Evolutionary conservation across 1,140 invertebrate genomes (phyloP).

Genomic region (Bombyx mori): DNA sequence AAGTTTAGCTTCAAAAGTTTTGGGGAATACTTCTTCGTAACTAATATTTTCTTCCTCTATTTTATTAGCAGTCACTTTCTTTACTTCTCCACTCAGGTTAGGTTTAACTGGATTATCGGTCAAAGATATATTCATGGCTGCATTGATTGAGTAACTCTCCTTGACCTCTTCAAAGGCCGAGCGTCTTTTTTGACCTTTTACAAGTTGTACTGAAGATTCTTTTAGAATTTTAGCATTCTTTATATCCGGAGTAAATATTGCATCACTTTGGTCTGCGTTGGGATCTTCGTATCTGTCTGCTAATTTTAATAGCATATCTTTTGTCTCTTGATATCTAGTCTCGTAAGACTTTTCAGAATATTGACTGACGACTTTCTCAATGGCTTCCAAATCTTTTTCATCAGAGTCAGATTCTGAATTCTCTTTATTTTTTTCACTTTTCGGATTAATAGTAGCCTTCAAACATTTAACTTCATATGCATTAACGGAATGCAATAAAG

Average conservation of each 20-base stretch:
- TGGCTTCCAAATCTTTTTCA: constrained; percentile 50
- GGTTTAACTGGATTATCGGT: constrained; percentile 38
- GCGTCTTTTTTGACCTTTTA: constrained; percentile 26
- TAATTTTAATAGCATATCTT: constrained; percentile 46
- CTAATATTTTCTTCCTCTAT: constrained; percentile 8
- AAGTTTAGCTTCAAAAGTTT: constrained; percentile 43
- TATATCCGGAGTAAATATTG: constrained; percentile 13
- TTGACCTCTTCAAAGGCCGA: constrained; percentile 37
- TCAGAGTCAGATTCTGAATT: constrained; percentile 19
- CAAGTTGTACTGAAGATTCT: constrained; percentile 40
- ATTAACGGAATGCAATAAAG: constrained; percentile 36
- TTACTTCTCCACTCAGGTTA: constrained; percentile 22
- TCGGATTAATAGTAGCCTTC: constrained; percentile 8
- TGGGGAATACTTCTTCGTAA: constrained; percentile 27
- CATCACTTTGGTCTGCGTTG: constrained; percentile 10
- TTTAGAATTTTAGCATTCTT: constrained; percentile 35
- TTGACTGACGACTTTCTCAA: constrained; percentile 55
- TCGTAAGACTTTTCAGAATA: constrained; percentile 57
- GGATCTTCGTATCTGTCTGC: constrained; percentile 50
- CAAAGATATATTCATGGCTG: constrained; percentile 49
- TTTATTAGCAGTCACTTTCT: constrained; percentile 3
- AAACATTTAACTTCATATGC: constrained; percentile 25
- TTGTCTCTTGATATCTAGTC: constrained; percentile 54
- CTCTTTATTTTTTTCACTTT: constrained; percentile 12
- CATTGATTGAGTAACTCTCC: constrained; percentile 50